A percentile compares a stretch with the other conserved stretches of the same genome.
phyloP scores from a whole-genome alignment of 1,140 invertebrate species.

The Hycleus cichorii region DNA sequence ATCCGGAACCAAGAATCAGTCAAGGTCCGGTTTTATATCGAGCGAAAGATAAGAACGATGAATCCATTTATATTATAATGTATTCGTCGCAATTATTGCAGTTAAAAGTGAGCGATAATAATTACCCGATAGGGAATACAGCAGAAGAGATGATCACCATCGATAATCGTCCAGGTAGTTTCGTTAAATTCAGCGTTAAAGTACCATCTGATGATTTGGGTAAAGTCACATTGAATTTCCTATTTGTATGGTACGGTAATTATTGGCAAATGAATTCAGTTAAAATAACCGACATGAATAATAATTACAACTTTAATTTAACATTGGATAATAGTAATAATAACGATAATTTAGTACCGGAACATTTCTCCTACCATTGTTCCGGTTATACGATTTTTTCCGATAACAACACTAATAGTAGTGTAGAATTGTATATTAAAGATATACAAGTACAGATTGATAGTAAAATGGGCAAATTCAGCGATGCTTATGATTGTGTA shows the following conservation, averaged over 20 bases:
- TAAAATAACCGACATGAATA: slow-evolving; percentile 16
- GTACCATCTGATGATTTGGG: slow-evolving; percentile 19
- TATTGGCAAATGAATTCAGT: slow-evolving; percentile 36
- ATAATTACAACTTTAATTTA: slow-evolving; percentile 22
- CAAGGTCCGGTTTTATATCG: neutral
- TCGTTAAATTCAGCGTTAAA: slow-evolving; percentile 24
- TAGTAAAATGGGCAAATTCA: slow-evolving; percentile 42
- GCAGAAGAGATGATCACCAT: slow-evolving; percentile 16
- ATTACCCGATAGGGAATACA: slow-evolving; percentile 21
- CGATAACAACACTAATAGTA: slow-evolving; percentile 21
- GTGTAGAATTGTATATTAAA: slow-evolving; percentile 32
- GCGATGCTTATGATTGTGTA: slow-evolving; percentile 62
- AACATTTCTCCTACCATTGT: slow-evolving; percentile 49
- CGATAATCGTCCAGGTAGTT: slow-evolving; percentile 7
- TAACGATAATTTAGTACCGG: slow-evolving; percentile 34
- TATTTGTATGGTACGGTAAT: slow-evolving; percentile 25
- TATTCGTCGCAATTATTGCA: slow-evolving; percentile 31
- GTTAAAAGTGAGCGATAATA: slow-evolving; percentile 21
- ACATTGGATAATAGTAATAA: slow-evolving; percentile 31
- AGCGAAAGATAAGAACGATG: neutral
- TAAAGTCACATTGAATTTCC: slow-evolving; percentile 34
- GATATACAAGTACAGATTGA: slow-evolving; percentile 46
- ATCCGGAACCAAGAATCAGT: neutral
- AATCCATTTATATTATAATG: slow-evolving; percentile 23
- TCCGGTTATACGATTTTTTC: slow-evolving; percentile 35